Evolutionary conservation across 2,797 vertebrate species (phyloP), one percentile per base, ranked within the genome.

Genomic region (Scolopax rusticola): DNA sequence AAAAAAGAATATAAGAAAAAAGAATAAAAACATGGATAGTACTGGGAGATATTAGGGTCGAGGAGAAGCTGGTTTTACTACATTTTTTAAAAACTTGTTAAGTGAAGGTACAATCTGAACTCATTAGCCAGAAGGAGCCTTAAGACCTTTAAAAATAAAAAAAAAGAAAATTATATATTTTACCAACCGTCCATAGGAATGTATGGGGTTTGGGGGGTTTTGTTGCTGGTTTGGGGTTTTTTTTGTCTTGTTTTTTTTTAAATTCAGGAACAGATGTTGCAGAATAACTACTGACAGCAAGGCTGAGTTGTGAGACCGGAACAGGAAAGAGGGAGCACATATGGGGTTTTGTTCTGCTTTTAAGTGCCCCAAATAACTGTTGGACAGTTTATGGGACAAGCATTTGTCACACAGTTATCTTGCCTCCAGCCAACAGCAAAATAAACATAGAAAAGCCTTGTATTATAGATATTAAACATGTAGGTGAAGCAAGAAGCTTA

Each of bases 241-340:
- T 53, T 59, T 38, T 53, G 9, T 54, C 71, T 77, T 56, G 23
- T 28, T 28, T 77, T 32, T 3, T 91, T 90, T 75, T 54, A 70
- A 75, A 89, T 60, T 87, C 36, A 93, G 28, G 61, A 92, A 81
- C 36, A 95, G 48, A 79, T 88, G n/a, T 68, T 92, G 50, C 50
- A 73, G 73, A 84, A 53, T 27, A 89, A 86, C 25, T 73, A 74
- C 27, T 87, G 78, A 83, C 61, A 96, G 68, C 70, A 93, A 93
- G 54, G 41, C 54, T 64, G 36, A 91, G 27, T 85, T 87, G 67
- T 78, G 63, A 97, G 43, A 92, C 70, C 8, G 19, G 51, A 94
- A 76, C 32, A 74, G 51, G 53, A 91, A 87, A 65, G n/a, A 87
- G 30, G 59, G 73, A 83, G 48, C 32, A 41, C 6, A 12, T 68